Percentiles rank a stretch among this genome's conserved stretches.
phyloP scores from a whole-genome alignment of 2,888 invertebrate species.

The Perizoma affinitatum region DNA sequence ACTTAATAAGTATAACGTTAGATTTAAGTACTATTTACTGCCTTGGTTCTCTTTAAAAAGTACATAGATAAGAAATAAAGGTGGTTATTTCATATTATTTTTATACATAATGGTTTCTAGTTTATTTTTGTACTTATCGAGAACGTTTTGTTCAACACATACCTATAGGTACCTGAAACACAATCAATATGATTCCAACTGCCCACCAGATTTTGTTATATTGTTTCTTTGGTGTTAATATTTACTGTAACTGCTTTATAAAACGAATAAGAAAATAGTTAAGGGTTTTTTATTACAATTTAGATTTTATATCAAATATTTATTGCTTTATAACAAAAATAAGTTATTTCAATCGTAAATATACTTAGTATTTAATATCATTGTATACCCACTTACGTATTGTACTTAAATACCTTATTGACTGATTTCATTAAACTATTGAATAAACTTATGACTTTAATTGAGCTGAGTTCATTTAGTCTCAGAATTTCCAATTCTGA shows the following conservation, averaged over 20 bases:
- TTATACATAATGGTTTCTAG: slow-evolving; percentile 8
- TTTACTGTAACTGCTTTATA: neutral
- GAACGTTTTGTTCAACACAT: slow-evolving; percentile 10
- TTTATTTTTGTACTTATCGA: slow-evolving; percentile 16
- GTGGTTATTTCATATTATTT: slow-evolving; percentile 17
- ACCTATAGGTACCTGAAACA: slow-evolving; percentile 26
- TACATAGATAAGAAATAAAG: slow-evolving; percentile 19
- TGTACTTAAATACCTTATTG: slow-evolving; percentile 37
- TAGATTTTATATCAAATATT: slow-evolving; percentile 13
- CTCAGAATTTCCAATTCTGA: no score
- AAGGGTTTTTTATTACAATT: slow-evolving; percentile 1
- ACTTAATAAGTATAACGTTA: slow-evolving; percentile 10
- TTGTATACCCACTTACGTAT: slow-evolving; percentile 26
- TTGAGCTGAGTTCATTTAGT: no score
- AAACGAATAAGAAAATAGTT: neutral
- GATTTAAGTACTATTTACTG: slow-evolving; percentile 24
- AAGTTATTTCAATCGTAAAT: slow-evolving; percentile 21
- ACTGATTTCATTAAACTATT: slow-evolving; percentile 39
- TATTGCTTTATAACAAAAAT: slow-evolving; percentile 28
- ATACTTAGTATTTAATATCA: slow-evolving; percentile 31
- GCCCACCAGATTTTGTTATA: slow-evolving; percentile 8
- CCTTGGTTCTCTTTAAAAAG: slow-evolving; percentile 8
- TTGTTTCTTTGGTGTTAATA: neutral
- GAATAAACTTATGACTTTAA: no score
- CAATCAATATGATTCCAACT: slow-evolving; percentile 26